phyloP scores from a whole-genome alignment of 2,113 vertebrate species.

The Polyodon spathula region DNA sequence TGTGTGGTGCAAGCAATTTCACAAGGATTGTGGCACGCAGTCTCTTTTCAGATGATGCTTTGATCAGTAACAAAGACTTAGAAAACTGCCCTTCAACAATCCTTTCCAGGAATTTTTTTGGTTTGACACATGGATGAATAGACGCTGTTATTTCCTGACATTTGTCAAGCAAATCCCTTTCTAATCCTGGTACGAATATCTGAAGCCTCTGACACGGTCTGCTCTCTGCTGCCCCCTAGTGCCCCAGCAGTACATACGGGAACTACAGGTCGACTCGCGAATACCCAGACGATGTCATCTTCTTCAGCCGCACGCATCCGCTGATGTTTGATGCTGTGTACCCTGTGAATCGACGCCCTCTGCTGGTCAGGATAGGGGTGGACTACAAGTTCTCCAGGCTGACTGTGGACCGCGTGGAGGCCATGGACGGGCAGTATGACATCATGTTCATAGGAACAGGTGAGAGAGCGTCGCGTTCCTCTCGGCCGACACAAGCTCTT shows the following conservation, averaged over 20 bases:
- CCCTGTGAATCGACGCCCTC: conserved; percentile 53
- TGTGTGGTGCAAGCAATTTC: too few relatives aligned
- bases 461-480: too few relatives aligned
- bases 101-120: background rate
- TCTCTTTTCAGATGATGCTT: too few relatives aligned
- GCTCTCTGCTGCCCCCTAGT: conserved; percentile 34
- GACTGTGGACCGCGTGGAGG: conserved; percentile 64
- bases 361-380: conserved; percentile 60
- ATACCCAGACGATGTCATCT: conserved; percentile 68
- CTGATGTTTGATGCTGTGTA: conserved; percentile 55
- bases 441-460: conserved; percentile 69
- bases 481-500: too few relatives aligned
- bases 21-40: too few relatives aligned
- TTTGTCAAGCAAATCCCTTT: too few relatives aligned
- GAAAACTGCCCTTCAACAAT: too few relatives aligned
- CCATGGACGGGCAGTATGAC: conserved; percentile 61
- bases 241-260: conserved; percentile 67
- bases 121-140: too few relatives aligned
- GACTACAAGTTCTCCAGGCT: conserved; percentile 62
- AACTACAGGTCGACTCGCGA: conserved; percentile 62
- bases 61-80: too few relatives aligned
- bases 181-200: too few relatives aligned
- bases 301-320: conserved; percentile 67
- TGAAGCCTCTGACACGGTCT: too few relatives aligned
- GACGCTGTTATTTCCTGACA: too few relatives aligned